A percentile compares a stretch with the other conserved stretches of the same genome.
Conservation (phyloP, 2,888 invertebrate genomes). For the Rhamnusium bicolor region DNA sequence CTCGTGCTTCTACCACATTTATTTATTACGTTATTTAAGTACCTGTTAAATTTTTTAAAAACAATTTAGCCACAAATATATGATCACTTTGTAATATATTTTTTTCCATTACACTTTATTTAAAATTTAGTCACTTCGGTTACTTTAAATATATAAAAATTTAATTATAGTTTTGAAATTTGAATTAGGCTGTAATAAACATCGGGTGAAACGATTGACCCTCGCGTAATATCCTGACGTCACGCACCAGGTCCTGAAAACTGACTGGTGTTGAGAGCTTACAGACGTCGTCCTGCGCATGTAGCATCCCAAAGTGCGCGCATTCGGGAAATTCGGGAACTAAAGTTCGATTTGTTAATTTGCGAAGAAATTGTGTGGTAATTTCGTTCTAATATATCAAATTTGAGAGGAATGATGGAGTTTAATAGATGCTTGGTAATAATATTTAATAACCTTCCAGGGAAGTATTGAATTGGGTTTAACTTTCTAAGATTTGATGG, state of each 20-base stretch:
- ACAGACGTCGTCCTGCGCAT: constrained; percentile 71
- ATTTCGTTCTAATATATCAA: constrained; percentile 56
- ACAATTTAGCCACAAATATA: constrained; percentile 1
- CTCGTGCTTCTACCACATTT: background rate
- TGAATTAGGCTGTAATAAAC: constrained; percentile 23
- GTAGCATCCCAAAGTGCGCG: constrained; percentile 69
- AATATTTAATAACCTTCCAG: constrained; percentile 29
- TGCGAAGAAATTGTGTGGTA: constrained; percentile 60
- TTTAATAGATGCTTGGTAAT: constrained; percentile 36
- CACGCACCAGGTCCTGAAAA: constrained; percentile 62
- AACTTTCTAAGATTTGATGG: constrained; percentile 6
- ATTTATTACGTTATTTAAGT: constrained; percentile 9
- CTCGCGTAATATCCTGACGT: constrained; percentile 46
- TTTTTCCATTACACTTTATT: background rate
- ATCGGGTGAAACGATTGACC: constrained; percentile 31
- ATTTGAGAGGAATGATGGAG: constrained; percentile 45
- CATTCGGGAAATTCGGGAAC: constrained; percentile 68
- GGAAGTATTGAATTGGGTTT: constrained; percentile 27
- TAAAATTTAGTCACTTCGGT: constrained; percentile 4
- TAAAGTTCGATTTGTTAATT: constrained; percentile 70
- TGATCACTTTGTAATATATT: background rate
- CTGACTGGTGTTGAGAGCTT: constrained; percentile 68
- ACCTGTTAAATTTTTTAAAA: background rate
- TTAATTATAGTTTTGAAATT: background rate
- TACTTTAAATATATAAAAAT: background rate